Base-by-base conservation (phyloP, 2,888 invertebrate genomes). In the Podotricha telesiphe region DNA sequence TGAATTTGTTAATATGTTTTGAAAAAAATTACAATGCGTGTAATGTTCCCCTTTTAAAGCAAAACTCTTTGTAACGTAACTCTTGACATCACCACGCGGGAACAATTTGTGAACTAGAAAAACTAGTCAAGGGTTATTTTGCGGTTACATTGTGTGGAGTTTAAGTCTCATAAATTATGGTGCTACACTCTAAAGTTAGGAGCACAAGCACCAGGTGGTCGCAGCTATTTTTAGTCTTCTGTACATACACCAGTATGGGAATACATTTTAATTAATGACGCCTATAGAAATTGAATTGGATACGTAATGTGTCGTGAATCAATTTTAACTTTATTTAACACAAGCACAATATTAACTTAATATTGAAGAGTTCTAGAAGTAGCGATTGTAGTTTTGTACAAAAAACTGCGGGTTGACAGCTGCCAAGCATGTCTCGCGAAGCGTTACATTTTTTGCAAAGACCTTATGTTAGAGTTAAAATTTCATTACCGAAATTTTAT, bases 121-220 rank as follows among this genome's bases (percentile, higher is more conserved):
- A 85, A 84, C 84, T 82, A 86, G 85, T 88, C 81, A 89, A 91
- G 90, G 87, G 91, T 89, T 91, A 87, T 87, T 83, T 88, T 89
- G 91, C 91, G 88, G 90, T 86, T 75, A 85, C 82, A 88, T 88
- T 90, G 88, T 89, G 82, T 86, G 72, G 77, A 80, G 76, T 81
- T 81, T 78, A 81, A 82, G 80, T 77, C 79, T 80, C 83, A 88
- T 91, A 91, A 91, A 91, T 91, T 86, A 90, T 78, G 80, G 80
- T 80, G 82, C 82, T 79, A 79, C 85, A 86, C 86, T 89, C 80
- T 70, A 80, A 84, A 84, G 81, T 82, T 78, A 74, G 77, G 76
- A 84, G 81, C 78, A 74, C 80, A 82, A 85, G 82, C 83, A 82
- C 92, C 91, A 91, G 91, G 91, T 92, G 92, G 91, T 82, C 86